Evolutionary conservation across 1,140 invertebrate genomes (phyloP).

Genomic region (Microplitis demolitor): DNA sequence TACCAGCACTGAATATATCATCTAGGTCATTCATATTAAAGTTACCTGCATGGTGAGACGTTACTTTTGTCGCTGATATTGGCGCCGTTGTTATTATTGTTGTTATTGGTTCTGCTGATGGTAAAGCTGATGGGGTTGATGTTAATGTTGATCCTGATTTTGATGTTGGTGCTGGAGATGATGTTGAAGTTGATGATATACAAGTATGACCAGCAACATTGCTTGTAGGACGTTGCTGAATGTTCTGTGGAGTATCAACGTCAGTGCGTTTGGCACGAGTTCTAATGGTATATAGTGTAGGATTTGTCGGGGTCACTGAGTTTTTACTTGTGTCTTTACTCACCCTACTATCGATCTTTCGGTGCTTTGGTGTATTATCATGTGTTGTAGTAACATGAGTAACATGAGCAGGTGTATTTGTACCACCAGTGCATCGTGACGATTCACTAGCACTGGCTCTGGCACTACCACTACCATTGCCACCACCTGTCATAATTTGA

Average conservation of each 20-base stretch:
- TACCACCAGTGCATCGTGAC: conserved; percentile 5
- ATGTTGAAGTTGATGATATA: background rate
- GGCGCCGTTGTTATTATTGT: too few species aligned
- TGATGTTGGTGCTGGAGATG: background rate
- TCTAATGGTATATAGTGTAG: background rate
- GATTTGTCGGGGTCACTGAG: background rate
- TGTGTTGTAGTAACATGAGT: background rate
- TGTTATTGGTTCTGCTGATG: too few species aligned
- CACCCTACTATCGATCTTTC: conserved; percentile 20
- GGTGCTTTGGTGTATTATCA: background rate
- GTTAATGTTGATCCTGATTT: background rate
- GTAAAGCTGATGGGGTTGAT: background rate
- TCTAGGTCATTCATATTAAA: conserved; percentile 38
- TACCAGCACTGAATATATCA: conserved; percentile 41
- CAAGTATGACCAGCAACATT: background rate
- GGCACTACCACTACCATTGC: background rate
- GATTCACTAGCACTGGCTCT: background rate
- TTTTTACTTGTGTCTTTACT: conserved; percentile 23
- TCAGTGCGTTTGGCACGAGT: background rate
- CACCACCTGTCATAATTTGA: background rate
- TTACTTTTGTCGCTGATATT: too few species aligned
- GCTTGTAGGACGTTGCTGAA: background rate
- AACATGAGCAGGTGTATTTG: background rate
- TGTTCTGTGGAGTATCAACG: background rate
- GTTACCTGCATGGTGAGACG: conserved; percentile 20